Evolutionary conservation across 2,797 vertebrate species (phyloP).

Genomic region (Tokudaia muenninki): DNA sequence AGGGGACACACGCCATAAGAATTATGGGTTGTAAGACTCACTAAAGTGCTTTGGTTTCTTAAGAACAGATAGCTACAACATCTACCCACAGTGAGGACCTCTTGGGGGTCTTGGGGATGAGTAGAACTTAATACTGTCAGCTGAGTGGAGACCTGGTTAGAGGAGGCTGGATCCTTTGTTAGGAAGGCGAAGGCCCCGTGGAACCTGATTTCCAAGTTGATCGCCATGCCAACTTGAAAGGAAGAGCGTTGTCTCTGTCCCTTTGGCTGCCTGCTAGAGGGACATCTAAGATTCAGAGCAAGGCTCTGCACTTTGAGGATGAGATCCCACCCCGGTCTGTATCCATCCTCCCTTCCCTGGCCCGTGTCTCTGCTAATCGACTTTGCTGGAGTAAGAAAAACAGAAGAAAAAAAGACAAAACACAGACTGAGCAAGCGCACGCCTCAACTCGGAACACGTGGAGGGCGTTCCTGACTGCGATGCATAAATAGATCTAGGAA

Average conservation of each 20-base stretch:
- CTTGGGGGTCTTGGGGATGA: background rate
- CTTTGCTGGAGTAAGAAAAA: slow-evolving; percentile 69
- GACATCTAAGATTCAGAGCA: background rate
- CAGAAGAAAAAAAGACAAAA: slow-evolving; percentile 46
- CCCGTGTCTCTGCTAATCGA: slow-evolving; percentile 70
- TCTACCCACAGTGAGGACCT: background rate
- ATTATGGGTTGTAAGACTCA: slow-evolving; percentile 19
- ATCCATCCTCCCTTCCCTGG: slow-evolving; percentile 61
- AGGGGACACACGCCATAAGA: background rate
- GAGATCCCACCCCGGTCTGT: background rate
- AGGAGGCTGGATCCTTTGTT: background rate
- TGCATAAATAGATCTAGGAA: slow-evolving; percentile 90
- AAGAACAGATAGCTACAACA: background rate
- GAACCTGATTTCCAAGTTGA: background rate
- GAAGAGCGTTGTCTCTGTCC: background rate
- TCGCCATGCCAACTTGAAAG: background rate
- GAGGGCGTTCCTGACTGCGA: slow-evolving; percentile 86
- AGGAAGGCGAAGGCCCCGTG: background rate
- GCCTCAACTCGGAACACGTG: slow-evolving; percentile 89
- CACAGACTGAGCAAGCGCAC: slow-evolving; percentile 84
- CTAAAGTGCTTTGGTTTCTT: slow-evolving; percentile 78
- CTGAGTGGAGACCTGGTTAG: background rate
- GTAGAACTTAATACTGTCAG: background rate
- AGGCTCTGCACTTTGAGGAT: background rate
- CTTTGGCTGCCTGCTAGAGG: background rate